Evolutionary conservation across 2,797 vertebrate genomes (phyloP), one percentile per base, ranked within the genome.

Genomic region (Chloroceryle inda): DNA sequence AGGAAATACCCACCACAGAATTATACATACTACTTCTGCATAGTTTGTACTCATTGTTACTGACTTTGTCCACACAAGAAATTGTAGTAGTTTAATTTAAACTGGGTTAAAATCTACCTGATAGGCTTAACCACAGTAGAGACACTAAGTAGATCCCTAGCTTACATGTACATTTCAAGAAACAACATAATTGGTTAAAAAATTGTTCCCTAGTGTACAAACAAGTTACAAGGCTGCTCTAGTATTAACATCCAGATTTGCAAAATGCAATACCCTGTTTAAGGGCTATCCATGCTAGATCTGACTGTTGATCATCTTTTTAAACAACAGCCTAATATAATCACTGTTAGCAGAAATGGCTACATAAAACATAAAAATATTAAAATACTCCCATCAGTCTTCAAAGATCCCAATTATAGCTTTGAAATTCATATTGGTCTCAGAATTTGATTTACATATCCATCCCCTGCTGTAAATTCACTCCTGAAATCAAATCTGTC

Each of bases 401-500:
- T 83, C 56, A 78, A 84, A 85, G 29, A 86, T 71, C 29, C 72
- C 52, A 53, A 53, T 53, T 53, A 53, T 18, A 53, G 52, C 16
- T 53, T 29, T 53, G 52, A 53, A 55, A n/a, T 84, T 44, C 9
- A 62, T 66, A 59, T 17, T 44, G 9, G 23, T 22, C 49, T 87
- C 45, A 27, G 68, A 94, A 86, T 58, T 52, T 24, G 8, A 74
- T 26, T 69, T 53, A 37, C 27, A 56, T 63, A 75, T 18, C 71
- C 59, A 85, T 29, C 13, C 31, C 44, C 63, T 37, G 74, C 71
- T 84, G 52, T 53, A 88, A 89, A 93, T 67, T 92, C 64, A 76
- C 10, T 91, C 52, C 66, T 83, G 88, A 94, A 94, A 95, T 78
- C 37, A 78, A 82, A 92, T 83, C 88, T 71, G n/a, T 52, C 91